Evolutionary conservation across 2,888 invertebrate genomes (phyloP), one percentile per base, ranked within the genome.

Genomic region (Euplexia lucipara): DNA sequence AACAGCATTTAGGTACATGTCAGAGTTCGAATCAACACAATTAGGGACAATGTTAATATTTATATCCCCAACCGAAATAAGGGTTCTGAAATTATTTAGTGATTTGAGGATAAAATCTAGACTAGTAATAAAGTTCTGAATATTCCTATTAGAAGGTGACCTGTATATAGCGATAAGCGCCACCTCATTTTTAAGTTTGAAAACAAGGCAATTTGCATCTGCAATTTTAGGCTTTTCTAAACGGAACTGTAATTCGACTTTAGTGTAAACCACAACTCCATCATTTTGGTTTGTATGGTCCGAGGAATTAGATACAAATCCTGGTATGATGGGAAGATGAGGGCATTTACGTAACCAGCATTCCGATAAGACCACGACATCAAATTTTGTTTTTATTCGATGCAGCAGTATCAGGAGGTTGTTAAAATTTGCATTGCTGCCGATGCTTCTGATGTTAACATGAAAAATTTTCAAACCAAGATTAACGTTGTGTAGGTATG

Each of bases 341-440:
- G 34, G 49, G 49, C 49, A 49, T 20, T 49, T 49, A 35, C 22
- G 22, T n/a, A 22, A 22, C 51, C 51, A 51, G 22, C 37, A 51
- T 51, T 37, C 51, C 14, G 35, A 35, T 37, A 51, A 22, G 9
- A 51, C n/a, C n/a, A 51, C n/a, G 14, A 51, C n/a, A n/a, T 37
- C 51, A 37, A 37, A 49, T 20, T 49, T 9, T 34, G n/a, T 51
- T 10, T 35, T 35, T 18, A 20, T 35, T 20, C 22, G 12, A 35
- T 49, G 49, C 14, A 49, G 14, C 20, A 49, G n/a, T 20, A 35
- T 14, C 34, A 35, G 5, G 6, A 49, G 49, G 18, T 35, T 35
- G 14, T 35, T 14, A 20, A 49, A 35, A 9, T 49, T 51, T 14
- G 18, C 48, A 34, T 3, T 12, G 49, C 14, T 20, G 12, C 48